phyloP scores from a whole-genome alignment of 2,113 vertebrate genomes.

The Rana temporaria region DNA sequence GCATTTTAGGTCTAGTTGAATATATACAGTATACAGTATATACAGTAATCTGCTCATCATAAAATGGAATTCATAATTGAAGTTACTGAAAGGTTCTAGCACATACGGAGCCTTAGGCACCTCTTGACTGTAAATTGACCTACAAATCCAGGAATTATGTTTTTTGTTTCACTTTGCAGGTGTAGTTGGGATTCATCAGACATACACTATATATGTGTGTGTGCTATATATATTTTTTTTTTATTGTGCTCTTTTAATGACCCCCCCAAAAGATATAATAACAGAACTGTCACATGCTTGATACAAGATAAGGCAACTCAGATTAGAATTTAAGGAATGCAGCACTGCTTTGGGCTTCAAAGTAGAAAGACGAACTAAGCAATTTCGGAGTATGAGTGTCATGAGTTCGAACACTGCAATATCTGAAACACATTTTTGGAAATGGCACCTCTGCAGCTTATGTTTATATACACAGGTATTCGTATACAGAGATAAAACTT shows the following conservation, averaged over 20 bases:
- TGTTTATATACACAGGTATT: too few species aligned
- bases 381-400: constrained; percentile 22
- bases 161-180: constrained; percentile 32
- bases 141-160: constrained; percentile 1
- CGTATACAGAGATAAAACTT: too few species aligned
- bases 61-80: constrained; percentile 6
- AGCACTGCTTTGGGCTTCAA: constrained; percentile 22
- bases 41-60: background rate
- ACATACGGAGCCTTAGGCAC: constrained; percentile 41
- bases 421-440: too few species aligned
- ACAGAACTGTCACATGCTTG: constrained; percentile 26
- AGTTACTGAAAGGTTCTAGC: constrained; percentile 12
- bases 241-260: constrained; percentile 38
- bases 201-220: too few species aligned
- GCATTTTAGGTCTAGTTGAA: background rate
- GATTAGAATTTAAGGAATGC: constrained; percentile 50
- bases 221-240: background rate
- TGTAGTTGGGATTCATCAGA: background rate
- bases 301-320: constrained; percentile 35
- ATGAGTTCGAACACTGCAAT: background rate
- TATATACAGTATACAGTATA: background rate
- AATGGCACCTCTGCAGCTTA: too few species aligned
- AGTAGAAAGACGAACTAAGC: constrained; percentile 18
- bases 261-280: constrained; percentile 28
- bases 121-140: constrained; percentile 21